Evolutionary conservation across 2,113 vertebrate species (phyloP), one percentile per base, ranked within the genome.

Genomic region (Dendropsophus ebraccatus): DNA sequence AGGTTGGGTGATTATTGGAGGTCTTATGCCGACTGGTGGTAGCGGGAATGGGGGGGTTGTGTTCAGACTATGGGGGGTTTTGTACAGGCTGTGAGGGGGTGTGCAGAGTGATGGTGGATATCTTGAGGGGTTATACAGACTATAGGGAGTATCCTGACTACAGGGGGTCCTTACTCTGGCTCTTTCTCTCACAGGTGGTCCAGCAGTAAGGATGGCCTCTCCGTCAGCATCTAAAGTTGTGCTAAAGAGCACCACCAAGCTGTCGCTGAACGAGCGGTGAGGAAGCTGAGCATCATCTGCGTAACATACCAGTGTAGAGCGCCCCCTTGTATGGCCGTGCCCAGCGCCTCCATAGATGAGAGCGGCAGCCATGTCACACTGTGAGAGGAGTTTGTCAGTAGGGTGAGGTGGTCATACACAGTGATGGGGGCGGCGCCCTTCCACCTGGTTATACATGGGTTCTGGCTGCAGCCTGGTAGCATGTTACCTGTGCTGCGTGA

Each of bases 231-330:
- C 98, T 96, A 99, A 98, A 95, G 96, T 99, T 83, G 96, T 99
- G 94, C 97, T 99, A 95, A 99, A 99, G 96, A 99, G 97, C 96
- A 99, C 98, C 96, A 99, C 97, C 96, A 99, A 99, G 95, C 96
- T 99, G 96, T 99, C 98, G 90, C 96, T 99, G 89, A 99, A 99
- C 89, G 97, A 99, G 97, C 97, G 98, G 98, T 99, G 98, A 99
- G 98, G 93, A 94, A 89, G 94, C 92, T 94, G 93, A 93, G 91
- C 93, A 89, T 90, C 93, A 95, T 90, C 95, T 96, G 93, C 92
- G 81, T 90, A 89, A 88, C 72, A 91, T 94, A 93, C 94, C 93
- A 93, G 91, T 88, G 91, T 91, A 91, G 83, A 30, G 74, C 91
- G 56, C 87, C 88, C 87, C 88, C 74, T 81, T 91, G 91, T 90